Evolutionary conservation across 2,888 invertebrate genomes (phyloP), one percentile per base, ranked within the genome.

Genomic region (Epirrita christyi): DNA sequence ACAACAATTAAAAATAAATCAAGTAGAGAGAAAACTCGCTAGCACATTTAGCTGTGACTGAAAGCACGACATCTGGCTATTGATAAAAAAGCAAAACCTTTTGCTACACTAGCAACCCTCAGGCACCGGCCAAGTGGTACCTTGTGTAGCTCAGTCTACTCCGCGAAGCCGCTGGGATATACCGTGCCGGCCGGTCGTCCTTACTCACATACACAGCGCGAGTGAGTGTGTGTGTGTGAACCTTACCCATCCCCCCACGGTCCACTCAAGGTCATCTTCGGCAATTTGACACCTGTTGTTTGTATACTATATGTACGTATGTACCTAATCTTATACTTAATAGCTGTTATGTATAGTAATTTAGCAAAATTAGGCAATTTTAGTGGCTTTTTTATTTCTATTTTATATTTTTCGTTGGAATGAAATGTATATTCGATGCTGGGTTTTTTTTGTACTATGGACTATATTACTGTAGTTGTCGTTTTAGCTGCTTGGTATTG

Each of bases 231-330:
- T 81, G 81, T 81, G 81, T 83, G 84, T 81, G 81, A 80, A 80
- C 80, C 75, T 58, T 70, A 75, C 72, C 66, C 64, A 1, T 60
- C 63, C 59, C 71, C 74, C 75, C 74, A 73, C 81, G 71, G 71
- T 75, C 74, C 75, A 75, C 73, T 72, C 83, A 86, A 88, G 87
- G 88, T 84, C 87, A 80, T 77, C 81, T 75, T 75, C 73, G 76
- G 80, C 78, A 80, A 78, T 77, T 85, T 80, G 85, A 85, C 87
- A 88, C 87, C 86, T 88, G 88, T 89, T 88, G 75, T 83, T 78
- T 80, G 75, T 78, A 78, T 78, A 80, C 73, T 82, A 79, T 76
- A 81, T 63, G 67, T 67, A 63, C 49, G 85, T 86, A 86, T 74
- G 81, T 85, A 40, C 40, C 40, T 40, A 76, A 75, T 71, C 72